Evolutionary conservation across 2,797 vertebrate genomes (phyloP).

Genomic region (Helicolenus hilgendorfi): DNA sequence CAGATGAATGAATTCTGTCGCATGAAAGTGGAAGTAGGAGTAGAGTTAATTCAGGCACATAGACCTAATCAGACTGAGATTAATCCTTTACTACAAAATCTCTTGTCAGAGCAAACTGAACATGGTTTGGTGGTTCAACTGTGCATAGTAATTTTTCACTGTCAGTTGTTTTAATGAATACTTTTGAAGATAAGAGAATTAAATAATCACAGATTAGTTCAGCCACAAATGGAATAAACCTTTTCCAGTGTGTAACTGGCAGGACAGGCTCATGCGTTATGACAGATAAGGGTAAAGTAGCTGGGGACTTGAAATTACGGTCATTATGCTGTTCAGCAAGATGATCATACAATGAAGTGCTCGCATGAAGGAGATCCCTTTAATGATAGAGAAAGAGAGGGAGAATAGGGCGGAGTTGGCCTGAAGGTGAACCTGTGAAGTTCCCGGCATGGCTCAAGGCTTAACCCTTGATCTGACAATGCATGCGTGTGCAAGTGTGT

Average conservation of each 20-base stretch:
- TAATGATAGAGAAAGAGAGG: not conserved
- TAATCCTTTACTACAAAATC: constrained; percentile 37
- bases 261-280: not conserved
- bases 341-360: not conserved
- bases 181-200: constrained; percentile 26
- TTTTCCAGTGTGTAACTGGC: not conserved
- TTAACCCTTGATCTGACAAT: not conserved
- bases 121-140: constrained; percentile 21
- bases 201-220: constrained; percentile 15
- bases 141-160: constrained; percentile 1
- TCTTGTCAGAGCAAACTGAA: constrained; percentile 30
- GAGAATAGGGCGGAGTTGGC: not conserved
- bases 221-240: not conserved
- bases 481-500: not conserved
- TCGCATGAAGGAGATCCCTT: not conserved
- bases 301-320: not conserved
- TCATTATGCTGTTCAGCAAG: not conserved
- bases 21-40: not conserved
- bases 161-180: constrained; percentile 35
- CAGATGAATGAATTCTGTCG: not conserved
- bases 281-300: constrained; percentile 3
- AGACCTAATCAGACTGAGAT: constrained; percentile 20
- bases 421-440: constrained; percentile 21
- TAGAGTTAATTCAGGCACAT: constrained; percentile 14
- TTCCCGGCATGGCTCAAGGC: not conserved